phyloP scores from a whole-genome alignment of 1,140 invertebrate genomes.

The Drosophila quadrilineata region DNA sequence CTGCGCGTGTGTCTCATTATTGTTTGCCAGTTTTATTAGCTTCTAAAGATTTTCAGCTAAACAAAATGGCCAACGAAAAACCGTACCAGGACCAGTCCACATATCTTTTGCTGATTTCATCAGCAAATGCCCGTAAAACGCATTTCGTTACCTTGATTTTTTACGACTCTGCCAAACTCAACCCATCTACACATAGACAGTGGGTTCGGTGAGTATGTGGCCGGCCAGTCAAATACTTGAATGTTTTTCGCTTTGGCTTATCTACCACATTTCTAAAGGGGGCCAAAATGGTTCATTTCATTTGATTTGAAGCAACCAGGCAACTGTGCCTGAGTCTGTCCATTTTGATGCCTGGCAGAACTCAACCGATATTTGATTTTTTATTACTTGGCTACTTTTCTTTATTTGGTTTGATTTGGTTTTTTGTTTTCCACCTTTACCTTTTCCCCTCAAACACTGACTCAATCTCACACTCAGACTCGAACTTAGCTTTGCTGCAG shows the following conservation, averaged over 20 bases:
- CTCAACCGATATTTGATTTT: constrained; percentile 69
- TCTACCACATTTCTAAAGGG: constrained; percentile 32
- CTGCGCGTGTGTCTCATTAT: constrained; percentile 54
- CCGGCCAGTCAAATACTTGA: constrained; percentile 34
- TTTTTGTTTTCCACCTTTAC: constrained; percentile 11
- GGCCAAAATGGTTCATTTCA: constrained; percentile 51
- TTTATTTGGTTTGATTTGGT: constrained; percentile 12
- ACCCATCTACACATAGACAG: neutral
- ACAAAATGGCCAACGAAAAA: constrained; percentile 12
- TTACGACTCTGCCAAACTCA: constrained; percentile 28
- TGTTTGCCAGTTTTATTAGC: constrained; percentile 67
- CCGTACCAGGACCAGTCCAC: neutral
- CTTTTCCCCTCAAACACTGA: constrained; percentile 2
- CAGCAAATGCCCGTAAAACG: constrained; percentile 62
- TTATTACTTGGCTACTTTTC: constrained; percentile 54
- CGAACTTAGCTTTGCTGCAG: neutral
- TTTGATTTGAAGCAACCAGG: constrained; percentile 32
- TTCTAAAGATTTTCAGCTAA: constrained; percentile 61
- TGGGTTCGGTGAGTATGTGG: constrained; percentile 32
- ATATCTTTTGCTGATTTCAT: constrained; percentile 68
- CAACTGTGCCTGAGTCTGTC: constrained; percentile 22
- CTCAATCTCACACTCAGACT: too few species aligned
- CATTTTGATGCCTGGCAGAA: constrained; percentile 33
- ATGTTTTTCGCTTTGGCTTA: constrained; percentile 40
- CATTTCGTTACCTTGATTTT: constrained; percentile 73